Evolutionary conservation across 2,797 vertebrate genomes (phyloP), one percentile per base, ranked within the genome.

Genomic region (Falco berigora): DNA sequence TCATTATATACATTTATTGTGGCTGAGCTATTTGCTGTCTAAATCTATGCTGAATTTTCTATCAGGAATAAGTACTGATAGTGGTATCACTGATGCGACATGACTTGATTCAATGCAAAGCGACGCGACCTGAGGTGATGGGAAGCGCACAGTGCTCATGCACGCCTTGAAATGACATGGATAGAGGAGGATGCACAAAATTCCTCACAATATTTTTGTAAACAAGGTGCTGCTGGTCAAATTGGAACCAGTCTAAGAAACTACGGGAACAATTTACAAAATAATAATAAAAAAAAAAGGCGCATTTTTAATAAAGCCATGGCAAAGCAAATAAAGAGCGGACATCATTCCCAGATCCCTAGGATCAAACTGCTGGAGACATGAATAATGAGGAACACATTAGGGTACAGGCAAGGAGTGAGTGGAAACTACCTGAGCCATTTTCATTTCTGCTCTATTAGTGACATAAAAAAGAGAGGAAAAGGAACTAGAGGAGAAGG

Each of bases 1-100:
- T 98, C 95, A 97, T 98, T 98, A 97, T 96, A 90, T 96, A 92
- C 97, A 98, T 98, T 97, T 97, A 90, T 96, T 93, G 94, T 95
- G 94, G 75, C 84, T 75, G 81, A 94, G 73, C 75, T 96, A 93
- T 83, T 96, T n/a, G 73, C 97, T 98, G 97, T 97, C 97, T 78
- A 97, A 97, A 97, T 97, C 94, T 90, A 95, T 94, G 96, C 87
- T 53, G 96, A 94, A 94, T 96, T 93, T 94, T 83, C 95, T 96
- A 76, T 96, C 95, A 96, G 63, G 92, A 97, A 64, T 83, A 96
- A 96, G 88, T 34, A 67, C 49, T 92, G 96, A 97, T 92, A 94
- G 90, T 15, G 72, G 74, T 94, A 86, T 90, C 81, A 53, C 96
- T 98, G 97, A 98, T 94, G 92, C 3, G 56, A 98, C 95, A 34